A percentile compares a stretch with the other conserved stretches of the same genome.
Conservation (phyloP, 2,888 invertebrate genomes). For the Macrophya annulata region DNA sequence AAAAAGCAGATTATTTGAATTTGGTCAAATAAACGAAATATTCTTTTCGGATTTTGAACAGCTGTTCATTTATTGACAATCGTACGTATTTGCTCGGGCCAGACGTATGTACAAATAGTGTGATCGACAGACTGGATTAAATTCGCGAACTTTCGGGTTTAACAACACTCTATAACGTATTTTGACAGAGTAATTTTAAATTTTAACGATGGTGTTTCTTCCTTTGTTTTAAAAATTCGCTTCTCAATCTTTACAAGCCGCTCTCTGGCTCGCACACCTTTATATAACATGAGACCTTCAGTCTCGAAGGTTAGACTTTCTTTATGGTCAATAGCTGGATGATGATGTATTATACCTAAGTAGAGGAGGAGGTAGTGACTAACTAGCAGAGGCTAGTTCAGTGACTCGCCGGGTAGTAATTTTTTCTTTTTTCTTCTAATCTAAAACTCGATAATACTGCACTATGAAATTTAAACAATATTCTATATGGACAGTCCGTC, state of each 20-base stretch:
- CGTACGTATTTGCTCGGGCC: slow-evolving; percentile 2
- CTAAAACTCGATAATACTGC: neutral
- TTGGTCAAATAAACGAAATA: neutral
- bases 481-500: neutral
- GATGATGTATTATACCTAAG: neutral
- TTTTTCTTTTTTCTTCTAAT: slow-evolving; percentile 11
- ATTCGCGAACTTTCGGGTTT: neutral
- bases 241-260: neutral
- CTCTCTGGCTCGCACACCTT: neutral
- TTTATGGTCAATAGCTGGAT: neutral
- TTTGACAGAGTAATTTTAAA: neutral
- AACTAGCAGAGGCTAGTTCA: neutral
- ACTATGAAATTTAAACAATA: slow-evolving; percentile 3
- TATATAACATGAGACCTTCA: neutral
- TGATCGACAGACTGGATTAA: slow-evolving; percentile 21
- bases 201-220: neutral
- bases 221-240: neutral
- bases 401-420: slow-evolving; percentile 4
- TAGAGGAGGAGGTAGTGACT: neutral
- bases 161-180: neutral
- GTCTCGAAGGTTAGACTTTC: slow-evolving; percentile 34
- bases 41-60: slow-evolving; percentile 23
- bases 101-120: slow-evolving; percentile 14
- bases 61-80: slow-evolving; percentile 36
- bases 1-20: neutral